Conservation (phyloP, 1,140 invertebrate species). For the Drepana arcuata region DNA sequence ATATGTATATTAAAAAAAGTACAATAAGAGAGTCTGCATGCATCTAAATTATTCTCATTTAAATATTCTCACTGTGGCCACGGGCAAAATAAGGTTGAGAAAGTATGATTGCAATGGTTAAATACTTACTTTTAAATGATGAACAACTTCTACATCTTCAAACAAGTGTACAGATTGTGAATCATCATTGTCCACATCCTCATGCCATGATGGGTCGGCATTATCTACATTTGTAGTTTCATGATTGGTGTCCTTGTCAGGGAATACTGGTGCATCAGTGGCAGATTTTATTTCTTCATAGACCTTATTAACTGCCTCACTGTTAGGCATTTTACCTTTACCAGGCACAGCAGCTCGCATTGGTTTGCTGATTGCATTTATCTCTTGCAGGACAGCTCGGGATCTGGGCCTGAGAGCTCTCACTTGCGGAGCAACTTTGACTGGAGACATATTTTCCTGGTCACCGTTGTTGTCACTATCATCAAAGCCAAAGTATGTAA, state of each 20-base stretch:
- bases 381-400: slow-evolving; percentile 39
- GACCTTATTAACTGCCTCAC: slow-evolving; percentile 30
- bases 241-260: slow-evolving; percentile 14
- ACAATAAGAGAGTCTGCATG: too few relatives aligned
- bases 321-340: slow-evolving; percentile 29
- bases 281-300: slow-evolving; percentile 41
- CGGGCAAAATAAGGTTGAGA: too few relatives aligned
- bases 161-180: slow-evolving; percentile 53
- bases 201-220: slow-evolving; percentile 4
- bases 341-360: slow-evolving; percentile 29
- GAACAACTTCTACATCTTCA: slow-evolving; percentile 57
- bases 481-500: slow-evolving; percentile 63
- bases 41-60: too few relatives aligned
- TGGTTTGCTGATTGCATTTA: slow-evolving; percentile 34
- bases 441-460: slow-evolving; percentile 52
- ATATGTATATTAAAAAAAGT: too few relatives aligned
- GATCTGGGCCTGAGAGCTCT: slow-evolving; percentile 26
- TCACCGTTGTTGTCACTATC: slow-evolving; percentile 36
- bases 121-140: slow-evolving; percentile 46
- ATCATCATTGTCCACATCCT: slow-evolving; percentile 31
- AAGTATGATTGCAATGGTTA: not conserved
- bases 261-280: slow-evolving; percentile 37
- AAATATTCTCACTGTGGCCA: too few relatives aligned
- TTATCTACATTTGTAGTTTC: slow-evolving; percentile 15
- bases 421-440: slow-evolving; percentile 25